phyloP scores from a whole-genome alignment of 2,113 vertebrate species.

The Notothenia coriiceps region DNA sequence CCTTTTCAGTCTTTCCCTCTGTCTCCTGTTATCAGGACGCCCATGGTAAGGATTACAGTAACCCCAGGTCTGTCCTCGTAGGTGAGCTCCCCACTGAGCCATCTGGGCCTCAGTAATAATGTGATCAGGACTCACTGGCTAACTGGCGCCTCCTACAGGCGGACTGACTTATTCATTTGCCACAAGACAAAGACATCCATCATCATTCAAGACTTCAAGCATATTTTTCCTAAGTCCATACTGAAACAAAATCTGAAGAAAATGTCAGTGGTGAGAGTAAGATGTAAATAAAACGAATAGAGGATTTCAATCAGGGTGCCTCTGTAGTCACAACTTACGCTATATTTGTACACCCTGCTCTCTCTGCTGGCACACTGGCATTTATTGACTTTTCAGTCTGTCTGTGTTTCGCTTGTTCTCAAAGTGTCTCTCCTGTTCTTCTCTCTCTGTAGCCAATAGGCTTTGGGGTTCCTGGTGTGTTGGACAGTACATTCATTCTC shows the following conservation, averaged over 20 bases:
- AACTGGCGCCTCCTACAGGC: constrained; percentile 57
- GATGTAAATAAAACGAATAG: not conserved
- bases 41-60: constrained; percentile 78
- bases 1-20: constrained; percentile 62
- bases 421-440: constrained; percentile 26
- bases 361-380: not conserved
- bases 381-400: constrained; percentile 30
- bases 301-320: not conserved
- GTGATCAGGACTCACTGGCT: not conserved
- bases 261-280: not conserved
- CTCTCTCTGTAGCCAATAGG: constrained; percentile 46
- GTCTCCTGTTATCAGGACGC: constrained; percentile 68
- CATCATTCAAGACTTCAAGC: not conserved
- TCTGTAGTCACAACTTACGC: not conserved
- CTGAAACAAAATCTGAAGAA: not conserved
- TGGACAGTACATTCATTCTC: constrained; percentile 51
- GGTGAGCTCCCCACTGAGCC: constrained; percentile 76
- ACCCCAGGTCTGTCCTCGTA: constrained; percentile 75
- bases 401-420: constrained; percentile 17
- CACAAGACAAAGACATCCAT: constrained; percentile 41
- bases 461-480: constrained; percentile 50
- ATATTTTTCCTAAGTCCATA: not conserved
- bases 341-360: constrained; percentile 9
- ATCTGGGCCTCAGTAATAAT: constrained; percentile 75
- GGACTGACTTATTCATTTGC: not conserved